Conservation (phyloP, 2,113 vertebrate species). For the Piaya cayana region DNA sequence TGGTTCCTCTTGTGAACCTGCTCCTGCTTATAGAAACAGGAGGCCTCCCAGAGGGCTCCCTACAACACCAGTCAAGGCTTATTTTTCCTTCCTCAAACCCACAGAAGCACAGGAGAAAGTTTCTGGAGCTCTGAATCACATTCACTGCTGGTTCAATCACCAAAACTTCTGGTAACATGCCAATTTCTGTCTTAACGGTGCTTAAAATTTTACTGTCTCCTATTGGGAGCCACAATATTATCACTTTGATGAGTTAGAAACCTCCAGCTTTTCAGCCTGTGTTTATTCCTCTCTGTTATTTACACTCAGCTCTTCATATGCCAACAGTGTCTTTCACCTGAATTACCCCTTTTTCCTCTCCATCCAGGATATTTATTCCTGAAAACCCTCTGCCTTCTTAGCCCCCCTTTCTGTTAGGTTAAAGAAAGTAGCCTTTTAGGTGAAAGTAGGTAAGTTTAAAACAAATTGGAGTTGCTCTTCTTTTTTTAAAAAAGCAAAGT, state of each 20-base stretch:
- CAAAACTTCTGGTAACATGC: background rate
- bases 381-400: background rate
- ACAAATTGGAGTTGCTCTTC: background rate
- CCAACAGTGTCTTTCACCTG: background rate
- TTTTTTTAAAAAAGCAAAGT: background rate
- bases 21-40: background rate
- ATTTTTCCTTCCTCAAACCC: background rate
- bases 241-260: background rate
- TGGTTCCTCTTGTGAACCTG: background rate
- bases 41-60: background rate
- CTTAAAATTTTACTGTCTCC: background rate
- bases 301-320: background rate
- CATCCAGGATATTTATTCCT: background rate
- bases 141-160: background rate
- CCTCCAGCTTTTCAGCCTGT: background rate
- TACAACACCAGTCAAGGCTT: background rate
- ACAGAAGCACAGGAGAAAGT: background rate
- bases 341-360: background rate
- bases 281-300: background rate
- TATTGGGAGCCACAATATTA: background rate
- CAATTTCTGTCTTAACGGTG: background rate
- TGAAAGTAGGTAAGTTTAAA: background rate
- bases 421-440: background rate
- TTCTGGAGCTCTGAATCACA: background rate
- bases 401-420: background rate